Conservation (phyloP, 2,797 vertebrate species). For the Lepus oiostolus region DNA sequence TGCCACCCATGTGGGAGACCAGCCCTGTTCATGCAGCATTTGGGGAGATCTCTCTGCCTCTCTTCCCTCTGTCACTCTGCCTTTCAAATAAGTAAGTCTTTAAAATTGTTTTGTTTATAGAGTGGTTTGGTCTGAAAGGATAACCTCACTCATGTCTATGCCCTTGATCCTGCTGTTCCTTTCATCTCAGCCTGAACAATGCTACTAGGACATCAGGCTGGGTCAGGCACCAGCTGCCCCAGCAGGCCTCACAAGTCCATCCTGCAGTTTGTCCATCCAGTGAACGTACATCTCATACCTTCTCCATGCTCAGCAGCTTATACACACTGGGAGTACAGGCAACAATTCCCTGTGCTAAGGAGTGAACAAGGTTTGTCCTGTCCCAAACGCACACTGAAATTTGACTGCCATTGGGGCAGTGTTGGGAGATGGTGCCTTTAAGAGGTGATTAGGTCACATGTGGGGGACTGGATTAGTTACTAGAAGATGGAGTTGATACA, state of each 20-base stretch:
- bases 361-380: neutral
- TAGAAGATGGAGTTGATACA: neutral
- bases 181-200: neutral
- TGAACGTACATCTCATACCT: neutral
- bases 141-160: neutral
- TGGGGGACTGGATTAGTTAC: neutral
- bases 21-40: too few relatives aligned
- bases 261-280: neutral
- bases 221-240: neutral
- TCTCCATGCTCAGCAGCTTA: neutral
- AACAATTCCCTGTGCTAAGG: neutral
- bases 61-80: too few relatives aligned
- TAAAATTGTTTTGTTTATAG: neutral
- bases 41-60: too few relatives aligned
- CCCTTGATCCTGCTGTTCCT: neutral
- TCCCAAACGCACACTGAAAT: neutral
- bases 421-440: neutral
- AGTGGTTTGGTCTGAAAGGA: neutral
- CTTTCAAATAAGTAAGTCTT: too few relatives aligned
- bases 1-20: too few relatives aligned
- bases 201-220: neutral
- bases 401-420: neutral
- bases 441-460: neutral
- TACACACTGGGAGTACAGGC: neutral
- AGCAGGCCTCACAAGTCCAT: neutral